These are phyloP conservation scores for Otolemur crassicaudatus DNA, from an alignment of 2,797 vertebrate species.

Conservation along the genomic window DNA sequence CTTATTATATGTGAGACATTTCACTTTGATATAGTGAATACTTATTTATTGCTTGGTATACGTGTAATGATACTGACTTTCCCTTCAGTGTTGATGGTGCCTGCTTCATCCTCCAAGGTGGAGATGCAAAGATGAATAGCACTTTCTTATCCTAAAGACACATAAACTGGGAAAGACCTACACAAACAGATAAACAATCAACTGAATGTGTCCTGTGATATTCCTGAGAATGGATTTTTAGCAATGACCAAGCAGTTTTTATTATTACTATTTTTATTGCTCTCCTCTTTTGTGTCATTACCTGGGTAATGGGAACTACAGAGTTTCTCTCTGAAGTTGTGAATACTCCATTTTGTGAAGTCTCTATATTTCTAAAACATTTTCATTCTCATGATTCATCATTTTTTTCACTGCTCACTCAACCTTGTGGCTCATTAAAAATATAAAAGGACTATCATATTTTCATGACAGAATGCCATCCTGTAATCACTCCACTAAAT, in stretches of 20 bases:
- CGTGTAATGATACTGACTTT: not conserved
- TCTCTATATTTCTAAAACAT: not conserved
- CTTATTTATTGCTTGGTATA: not conserved
- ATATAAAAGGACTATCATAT: not conserved
- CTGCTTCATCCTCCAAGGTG: not conserved
- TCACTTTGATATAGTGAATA: not conserved
- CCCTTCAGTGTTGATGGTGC: not conserved
- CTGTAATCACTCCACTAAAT: not conserved
- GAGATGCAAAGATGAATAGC: not conserved
- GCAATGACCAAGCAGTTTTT: not conserved
- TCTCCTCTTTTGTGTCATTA: not conserved
- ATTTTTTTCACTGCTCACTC: not conserved
- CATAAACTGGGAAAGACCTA: not conserved
- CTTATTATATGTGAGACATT: not conserved
- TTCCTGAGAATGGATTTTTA: not conserved
- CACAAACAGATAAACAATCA: not conserved
- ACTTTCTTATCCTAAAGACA: not conserved
- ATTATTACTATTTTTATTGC: not conserved
- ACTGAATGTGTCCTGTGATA: not conserved
- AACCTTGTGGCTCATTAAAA: not conserved
- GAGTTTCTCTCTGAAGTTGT: not conserved
- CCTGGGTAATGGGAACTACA: not conserved
- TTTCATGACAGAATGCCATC: not conserved
- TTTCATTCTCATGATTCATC: not conserved
- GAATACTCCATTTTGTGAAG: not conserved